These are phyloP conservation scores for Tenrec ecaudatus DNA, from an alignment of 2,113 vertebrate species.

Conservation along the genomic window DNA sequence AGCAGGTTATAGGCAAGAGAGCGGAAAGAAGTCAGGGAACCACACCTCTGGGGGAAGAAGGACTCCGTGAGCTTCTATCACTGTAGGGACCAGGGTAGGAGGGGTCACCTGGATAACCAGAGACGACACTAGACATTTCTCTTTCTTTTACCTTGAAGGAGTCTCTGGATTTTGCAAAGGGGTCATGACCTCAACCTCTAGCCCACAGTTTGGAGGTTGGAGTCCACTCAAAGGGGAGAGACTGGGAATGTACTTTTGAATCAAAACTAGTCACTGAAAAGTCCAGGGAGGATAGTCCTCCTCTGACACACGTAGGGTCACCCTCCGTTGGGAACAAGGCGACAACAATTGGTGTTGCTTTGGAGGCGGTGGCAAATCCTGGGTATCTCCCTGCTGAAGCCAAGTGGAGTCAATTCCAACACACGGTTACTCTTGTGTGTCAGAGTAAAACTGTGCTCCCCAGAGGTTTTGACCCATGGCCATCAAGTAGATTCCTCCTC, in stretches of 20 bases:
- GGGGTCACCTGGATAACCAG: rapidly evolving
- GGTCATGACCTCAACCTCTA: not conserved
- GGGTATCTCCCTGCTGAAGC: not conserved
- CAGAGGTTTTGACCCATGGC: too few relatives aligned
- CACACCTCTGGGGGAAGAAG: too few relatives aligned
- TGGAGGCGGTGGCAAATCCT: not conserved
- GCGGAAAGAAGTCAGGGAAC: not conserved
- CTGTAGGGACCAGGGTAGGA: not conserved
- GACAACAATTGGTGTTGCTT: not conserved
- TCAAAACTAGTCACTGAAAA: not conserved
- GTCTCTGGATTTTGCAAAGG: not conserved
- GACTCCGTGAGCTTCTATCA: not conserved
- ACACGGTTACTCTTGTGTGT: not conserved
- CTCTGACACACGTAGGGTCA: too few relatives aligned
- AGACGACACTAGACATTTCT: too few relatives aligned
- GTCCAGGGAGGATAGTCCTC: too few relatives aligned
- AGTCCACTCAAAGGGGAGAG: not conserved
- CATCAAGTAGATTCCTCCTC: too few relatives aligned
- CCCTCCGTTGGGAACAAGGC: too few relatives aligned
- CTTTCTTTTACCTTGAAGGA: not conserved
- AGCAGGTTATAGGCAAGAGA: not conserved
- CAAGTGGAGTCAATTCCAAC: not conserved
- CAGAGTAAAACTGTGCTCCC: not conserved
- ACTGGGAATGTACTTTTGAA: not conserved
- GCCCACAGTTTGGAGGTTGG: not conserved